phyloP scores from a whole-genome alignment of 2,888 invertebrate genomes.

The Hydropsyche betteni region DNA sequence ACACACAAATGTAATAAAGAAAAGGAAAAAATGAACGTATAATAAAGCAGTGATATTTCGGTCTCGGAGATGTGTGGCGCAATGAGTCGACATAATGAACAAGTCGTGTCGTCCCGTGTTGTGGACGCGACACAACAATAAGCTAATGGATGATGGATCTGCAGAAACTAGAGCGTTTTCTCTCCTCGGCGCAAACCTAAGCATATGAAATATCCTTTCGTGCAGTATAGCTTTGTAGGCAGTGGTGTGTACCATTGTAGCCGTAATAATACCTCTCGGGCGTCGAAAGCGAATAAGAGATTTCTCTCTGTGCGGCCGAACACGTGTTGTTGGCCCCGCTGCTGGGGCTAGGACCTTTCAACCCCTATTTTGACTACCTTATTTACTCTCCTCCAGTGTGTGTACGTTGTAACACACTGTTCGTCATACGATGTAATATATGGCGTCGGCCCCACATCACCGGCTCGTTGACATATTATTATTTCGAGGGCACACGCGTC shows the following conservation, averaged over 20 bases:
- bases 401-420: constrained; percentile 25
- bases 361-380: constrained; percentile 30
- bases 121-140: constrained; percentile 21
- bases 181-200: not conserved
- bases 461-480: constrained; percentile 31
- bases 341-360: constrained; percentile 1
- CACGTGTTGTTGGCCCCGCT: constrained; percentile 25
- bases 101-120: too few relatives aligned
- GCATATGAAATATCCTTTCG: not conserved
- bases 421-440: constrained; percentile 24
- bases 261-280: not conserved
- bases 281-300: constrained; percentile 5
- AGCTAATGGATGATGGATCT: constrained; percentile 31
- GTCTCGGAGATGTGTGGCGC: too few relatives aligned
- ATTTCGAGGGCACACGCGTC: not conserved
- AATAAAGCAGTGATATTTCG: too few relatives aligned
- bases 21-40: too few relatives aligned
- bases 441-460: constrained; percentile 21
- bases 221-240: too few relatives aligned
- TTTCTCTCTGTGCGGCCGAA: constrained; percentile 16
- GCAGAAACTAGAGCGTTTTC: constrained; percentile 10
- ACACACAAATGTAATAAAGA: too few relatives aligned
- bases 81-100: too few relatives aligned
- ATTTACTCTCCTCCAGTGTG: constrained; percentile 5
- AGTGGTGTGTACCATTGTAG: too few relatives aligned